Evolutionary conservation across 2,113 vertebrate genomes (phyloP), one percentile per base, ranked within the genome.

Genomic region (Riparia riparia): DNA sequence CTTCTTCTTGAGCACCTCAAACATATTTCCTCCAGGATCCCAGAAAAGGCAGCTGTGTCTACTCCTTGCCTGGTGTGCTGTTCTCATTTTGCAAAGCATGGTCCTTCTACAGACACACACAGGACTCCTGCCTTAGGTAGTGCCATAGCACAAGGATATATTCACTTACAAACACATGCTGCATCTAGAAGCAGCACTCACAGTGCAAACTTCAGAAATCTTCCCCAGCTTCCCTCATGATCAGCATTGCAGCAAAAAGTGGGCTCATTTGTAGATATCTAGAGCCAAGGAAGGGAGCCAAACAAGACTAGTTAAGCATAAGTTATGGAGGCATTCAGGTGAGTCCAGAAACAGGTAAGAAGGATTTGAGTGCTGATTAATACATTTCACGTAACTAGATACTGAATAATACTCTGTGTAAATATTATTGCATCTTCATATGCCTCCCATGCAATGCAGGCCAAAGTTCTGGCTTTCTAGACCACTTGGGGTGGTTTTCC

Each of bases 91-190:
- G 42, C 50, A 81, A 21, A 49, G 26, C n/a, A 29, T 0, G 19
- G 13, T 34, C 44, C 44, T 82, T 21, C 82, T 21, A 14, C 0
- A 0, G 50, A 29, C 3, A 3, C 41, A 12, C 20, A 5, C 1
- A 68, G 22, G 26, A 51, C 66, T 42, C 29, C 64, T 73, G 68
- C 6, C 37, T 37, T 37, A 2, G 21, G 24, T 2, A 80, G 29
- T 9, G 17, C 58, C n/a, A 17, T 0, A 50, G 42, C 32, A 42
- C 2, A 6, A 72, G n/a, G 31, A 18, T 6, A 21, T 18, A 15
- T 34, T 29, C n/a, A 39, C 19, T 65, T 47, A 57, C 25, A 53
- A 57, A 41, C 13, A 32, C 0, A 32, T 51, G 11, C 34, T 69
- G 11, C 7, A 44, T 31, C 25, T n/a, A 41, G 28, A 57, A 83